Evolutionary conservation across 2,888 invertebrate genomes (phyloP), one percentile per base, ranked within the genome.

Genomic region (Zaprionus lineosus): DNA sequence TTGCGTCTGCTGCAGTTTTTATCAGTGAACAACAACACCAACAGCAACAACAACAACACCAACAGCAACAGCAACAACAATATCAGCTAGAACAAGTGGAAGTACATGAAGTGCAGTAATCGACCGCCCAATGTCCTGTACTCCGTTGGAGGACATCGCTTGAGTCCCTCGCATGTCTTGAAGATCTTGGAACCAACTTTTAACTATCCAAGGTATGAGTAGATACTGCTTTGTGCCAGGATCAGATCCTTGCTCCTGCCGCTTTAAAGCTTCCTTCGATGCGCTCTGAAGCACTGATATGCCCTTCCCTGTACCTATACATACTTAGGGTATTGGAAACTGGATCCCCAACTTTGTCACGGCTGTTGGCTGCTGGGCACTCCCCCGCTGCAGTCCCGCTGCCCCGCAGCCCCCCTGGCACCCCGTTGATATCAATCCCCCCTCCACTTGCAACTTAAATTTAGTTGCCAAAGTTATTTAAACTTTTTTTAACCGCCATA

Each of bases 401-500:
- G 9, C 7, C 8, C 5, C 2, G 8, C 3, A 1, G 8, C 11
- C 18, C 14, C n/a, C 28, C 16, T 4, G n/a, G n/a, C 48, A 28
- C 31, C 46, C 21, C 11, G 14, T 16, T 33, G 37, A 14, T 31
- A 44, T 44, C 31, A 31, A 44, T n/a, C 43, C 36, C 16, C 28
- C 5, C 12, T 46, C 31, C 44, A 41, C 52, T 39, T 41, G 56
- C 64, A 81, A 84, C 83, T 84, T 79, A 77, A 79, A 79, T 79
- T 84, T 79, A 84, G 78, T 79, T 79, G 83, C 83, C 68, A 84
- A 78, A 79, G 85, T 79, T 79, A 84, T 79, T 84, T 79, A 57
- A 79, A 79, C 85, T 79, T 78, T 84, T 61, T 56, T 47, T 56
- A 51, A 53, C 58, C 52, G 58, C 52, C 46, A 57, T 37, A 52